Base-by-base conservation (phyloP, 2,797 vertebrate species). In the Capromys pilorides region DNA sequence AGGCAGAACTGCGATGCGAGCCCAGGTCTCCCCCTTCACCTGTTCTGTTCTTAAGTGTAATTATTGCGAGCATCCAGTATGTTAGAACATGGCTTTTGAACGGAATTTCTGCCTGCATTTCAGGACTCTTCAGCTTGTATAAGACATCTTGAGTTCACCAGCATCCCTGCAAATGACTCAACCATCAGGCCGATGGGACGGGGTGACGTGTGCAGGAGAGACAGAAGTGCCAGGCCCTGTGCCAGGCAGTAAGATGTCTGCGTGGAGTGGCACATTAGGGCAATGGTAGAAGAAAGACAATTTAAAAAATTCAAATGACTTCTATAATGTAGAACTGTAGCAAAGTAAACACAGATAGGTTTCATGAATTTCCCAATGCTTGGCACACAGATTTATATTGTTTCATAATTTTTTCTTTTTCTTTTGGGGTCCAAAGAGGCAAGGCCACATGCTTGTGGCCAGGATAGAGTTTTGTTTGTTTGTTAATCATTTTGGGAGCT, bases 401-500 rank as follows among this genome's bases (percentile, higher is more conserved):
- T 39, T 61, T 81, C n/a, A 36, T 59, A 59, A 80, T 78, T 94
- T 86, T 39, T 31, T 51, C 67, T 39, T 84, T 95, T 94, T 78
- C 28, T 54, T 89, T 86, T 73, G 24, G 69, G 64, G 41, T 66
- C 33, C 61, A 7, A 67, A 86, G 24, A 88, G 12, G 69, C 51
- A 80, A 87, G 84, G 33, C 4, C 3, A 22, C 22, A 36, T 69
- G 78, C 45, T 94, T 67, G 7, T 57, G 71, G 28, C n/a, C 19
- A 80, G 83, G 41, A 41, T 9, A 79, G 28, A 31, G 4, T 62
- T 87, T 94, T 92, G 39, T 83, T 94, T 92, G 39, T 83, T 91
- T 80, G 19, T 73, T 57, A 90, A 45, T 79, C 83, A 86, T 95
- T 66, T 57, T 49, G 49, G 90, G 16, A 93, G 41, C 49, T 94